phyloP scores from a whole-genome alignment of 2,113 vertebrate species.

The Scomber japonicus region DNA sequence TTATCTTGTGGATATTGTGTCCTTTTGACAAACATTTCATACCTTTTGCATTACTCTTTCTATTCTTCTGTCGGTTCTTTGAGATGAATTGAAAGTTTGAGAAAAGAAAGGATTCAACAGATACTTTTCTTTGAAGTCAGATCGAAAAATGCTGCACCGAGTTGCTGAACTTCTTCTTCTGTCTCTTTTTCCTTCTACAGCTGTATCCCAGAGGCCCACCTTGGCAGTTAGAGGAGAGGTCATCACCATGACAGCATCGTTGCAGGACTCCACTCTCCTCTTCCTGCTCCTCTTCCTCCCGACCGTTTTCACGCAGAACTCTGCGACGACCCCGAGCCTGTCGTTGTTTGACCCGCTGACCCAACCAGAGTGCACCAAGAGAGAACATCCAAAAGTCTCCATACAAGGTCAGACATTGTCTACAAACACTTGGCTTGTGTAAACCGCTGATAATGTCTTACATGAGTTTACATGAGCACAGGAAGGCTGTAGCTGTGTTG shows the following conservation, averaged over 20 bases:
- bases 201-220: constrained; percentile 83
- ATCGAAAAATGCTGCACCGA: constrained; percentile 47
- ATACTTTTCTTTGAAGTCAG: constrained; percentile 43
- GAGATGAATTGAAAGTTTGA: constrained; percentile 51
- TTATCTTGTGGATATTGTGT: constrained; percentile 36
- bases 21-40: constrained; percentile 32
- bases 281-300: constrained; percentile 82
- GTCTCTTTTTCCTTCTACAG: constrained; percentile 79
- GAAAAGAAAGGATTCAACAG: constrained; percentile 37
- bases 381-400: constrained; percentile 93
- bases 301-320: constrained; percentile 84
- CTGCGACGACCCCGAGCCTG: constrained; percentile 71
- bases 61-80: neutral
- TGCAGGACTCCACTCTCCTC: constrained; percentile 85
- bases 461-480: neutral
- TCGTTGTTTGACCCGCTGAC: constrained; percentile 67
- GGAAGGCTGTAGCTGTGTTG: neutral
- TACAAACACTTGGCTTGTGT: neutral
- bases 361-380: constrained; percentile 86
- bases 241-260: constrained; percentile 90
- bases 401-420: constrained; percentile 90
- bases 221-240: constrained; percentile 88
- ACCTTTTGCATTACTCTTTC: constrained; percentile 30
- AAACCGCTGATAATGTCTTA: neutral
- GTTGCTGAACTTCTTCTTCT: constrained; percentile 35